A percentile compares a stretch with the other conserved stretches of the same genome.
Conservation (phyloP, 1,140 invertebrate genomes). For the Portunus trituberculatus region DNA sequence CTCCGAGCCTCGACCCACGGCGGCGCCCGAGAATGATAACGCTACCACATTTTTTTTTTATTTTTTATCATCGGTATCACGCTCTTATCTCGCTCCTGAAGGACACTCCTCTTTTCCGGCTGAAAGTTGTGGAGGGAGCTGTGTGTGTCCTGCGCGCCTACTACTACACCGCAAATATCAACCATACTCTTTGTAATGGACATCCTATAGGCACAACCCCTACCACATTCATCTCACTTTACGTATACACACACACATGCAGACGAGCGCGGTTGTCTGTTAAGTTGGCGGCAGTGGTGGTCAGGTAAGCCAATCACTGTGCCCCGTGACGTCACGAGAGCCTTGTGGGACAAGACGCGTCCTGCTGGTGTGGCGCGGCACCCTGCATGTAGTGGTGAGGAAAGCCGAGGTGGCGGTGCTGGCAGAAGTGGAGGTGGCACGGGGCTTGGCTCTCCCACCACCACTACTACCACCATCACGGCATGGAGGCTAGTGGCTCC, state of each 20-base stretch:
- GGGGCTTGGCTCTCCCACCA: not conserved
- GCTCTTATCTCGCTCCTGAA: not conserved
- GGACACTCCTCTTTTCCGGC: not conserved
- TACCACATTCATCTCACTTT: not conserved
- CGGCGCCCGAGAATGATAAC: not conserved
- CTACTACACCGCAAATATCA: not conserved
- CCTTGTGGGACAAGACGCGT: not conserved
- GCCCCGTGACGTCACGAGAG: not conserved
- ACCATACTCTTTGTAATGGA: not conserved
- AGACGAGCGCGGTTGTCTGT: too few relatives aligned
- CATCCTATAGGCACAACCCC: not conserved
- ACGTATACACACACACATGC: not conserved
- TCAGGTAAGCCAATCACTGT: not conserved
- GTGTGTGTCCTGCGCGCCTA: not conserved
- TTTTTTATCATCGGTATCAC: conserved; percentile 31
- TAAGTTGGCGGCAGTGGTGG: too few relatives aligned
- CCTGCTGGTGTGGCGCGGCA: not conserved
- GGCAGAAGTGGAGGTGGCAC: not conserved
- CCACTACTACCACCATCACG: not conserved
- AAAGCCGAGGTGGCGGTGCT: not conserved
- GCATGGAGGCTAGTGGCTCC: not conserved
- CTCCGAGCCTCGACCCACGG: not conserved
- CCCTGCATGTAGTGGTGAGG: not conserved
- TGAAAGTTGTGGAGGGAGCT: not conserved
- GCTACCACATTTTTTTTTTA: not conserved